These are phyloP conservation scores for Callipepla californica DNA, from an alignment of 2,113 vertebrate species.

Conservation along the genomic window DNA sequence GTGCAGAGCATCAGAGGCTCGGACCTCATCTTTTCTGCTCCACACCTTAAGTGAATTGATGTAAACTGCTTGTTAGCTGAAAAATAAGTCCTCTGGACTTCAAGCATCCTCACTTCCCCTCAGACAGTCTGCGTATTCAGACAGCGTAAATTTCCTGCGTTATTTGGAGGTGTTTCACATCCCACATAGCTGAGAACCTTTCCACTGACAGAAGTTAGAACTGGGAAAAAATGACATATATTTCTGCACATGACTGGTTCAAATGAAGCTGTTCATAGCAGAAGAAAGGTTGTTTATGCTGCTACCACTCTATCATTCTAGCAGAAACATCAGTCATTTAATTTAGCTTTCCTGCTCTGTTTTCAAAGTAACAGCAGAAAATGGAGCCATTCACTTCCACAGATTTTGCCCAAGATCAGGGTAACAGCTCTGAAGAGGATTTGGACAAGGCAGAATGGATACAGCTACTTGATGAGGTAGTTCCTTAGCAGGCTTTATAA, in stretches of 20 bases:
- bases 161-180: not conserved
- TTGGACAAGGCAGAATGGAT: not conserved
- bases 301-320: not conserved
- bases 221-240: not conserved
- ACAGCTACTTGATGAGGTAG: not conserved
- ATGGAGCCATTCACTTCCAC: not conserved
- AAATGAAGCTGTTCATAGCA: not conserved
- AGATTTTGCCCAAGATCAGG: not conserved
- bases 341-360: not conserved
- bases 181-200: accelerated
- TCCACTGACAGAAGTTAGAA: not conserved
- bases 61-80: not conserved
- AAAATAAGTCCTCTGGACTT: not conserved
- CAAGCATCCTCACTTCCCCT: not conserved
- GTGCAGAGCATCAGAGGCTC: not conserved
- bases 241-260: not conserved
- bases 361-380: not conserved
- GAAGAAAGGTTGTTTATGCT: not conserved
- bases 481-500: not conserved
- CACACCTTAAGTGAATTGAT: not conserved
- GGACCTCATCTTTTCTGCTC: not conserved
- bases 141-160: not conserved
- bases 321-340: not conserved
- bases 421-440: not conserved
- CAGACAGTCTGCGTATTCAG: accelerated